Evolutionary conservation across 2,888 invertebrate species (phyloP).

Genomic region (Conus canariensis): DNA sequence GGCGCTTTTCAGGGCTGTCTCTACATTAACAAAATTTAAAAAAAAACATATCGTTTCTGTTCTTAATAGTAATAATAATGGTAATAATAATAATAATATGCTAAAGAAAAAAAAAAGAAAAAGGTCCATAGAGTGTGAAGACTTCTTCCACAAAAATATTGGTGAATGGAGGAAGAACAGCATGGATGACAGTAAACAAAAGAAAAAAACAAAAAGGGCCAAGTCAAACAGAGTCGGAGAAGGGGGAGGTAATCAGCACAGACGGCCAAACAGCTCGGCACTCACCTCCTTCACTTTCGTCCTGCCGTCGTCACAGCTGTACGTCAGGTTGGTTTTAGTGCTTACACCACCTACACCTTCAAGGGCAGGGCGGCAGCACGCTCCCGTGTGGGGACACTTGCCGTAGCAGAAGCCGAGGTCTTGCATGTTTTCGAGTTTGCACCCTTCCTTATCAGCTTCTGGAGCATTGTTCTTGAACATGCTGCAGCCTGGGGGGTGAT

Average conservation of each 20-base stretch:
- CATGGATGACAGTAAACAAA: background rate
- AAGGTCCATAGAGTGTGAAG: no score
- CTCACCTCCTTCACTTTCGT: no score
- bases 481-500: conserved; percentile 36
- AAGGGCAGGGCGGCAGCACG: background rate
- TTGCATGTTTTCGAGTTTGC: conserved; percentile 25
- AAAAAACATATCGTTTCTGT: no score
- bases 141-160: no score
- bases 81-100: no score
- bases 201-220: background rate
- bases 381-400: background rate
- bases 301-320: background rate
- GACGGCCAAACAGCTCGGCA: no score
- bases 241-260: no score
- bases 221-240: no score
- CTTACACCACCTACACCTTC: background rate
- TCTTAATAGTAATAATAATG: no score
- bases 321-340: background rate
- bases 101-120: no score
- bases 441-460: conserved; percentile 26
- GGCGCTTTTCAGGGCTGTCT: no score
- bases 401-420: conserved; percentile 46
- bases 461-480: conserved; percentile 32
- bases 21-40: no score
- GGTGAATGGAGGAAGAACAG: background rate